Base-by-base conservation (phyloP, 53 echinoderm and acorn worm species). In the Apostichopus leukothele region DNA sequence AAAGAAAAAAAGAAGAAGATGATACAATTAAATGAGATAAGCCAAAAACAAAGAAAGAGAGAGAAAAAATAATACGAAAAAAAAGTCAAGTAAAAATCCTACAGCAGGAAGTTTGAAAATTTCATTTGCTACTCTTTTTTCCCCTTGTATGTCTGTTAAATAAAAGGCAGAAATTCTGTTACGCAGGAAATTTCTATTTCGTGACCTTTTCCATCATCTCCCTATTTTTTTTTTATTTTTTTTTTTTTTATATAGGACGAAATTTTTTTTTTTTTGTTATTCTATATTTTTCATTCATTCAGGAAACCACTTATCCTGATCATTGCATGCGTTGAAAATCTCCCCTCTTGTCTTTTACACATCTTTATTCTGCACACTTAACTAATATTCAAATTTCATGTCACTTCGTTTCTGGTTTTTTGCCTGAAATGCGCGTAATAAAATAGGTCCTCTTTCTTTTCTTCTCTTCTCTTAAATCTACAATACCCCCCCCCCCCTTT, bases 331-430 rank as follows among this genome's bases (percentile, higher is more conserved):
- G 18, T 71, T 71, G 16, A 19, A 71, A 71, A 16, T 71, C 14
- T n/a, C 6, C 6, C 18, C 3, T 39, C 39, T 39, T 39, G 39
- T 39, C 39, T 39, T 39, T 39, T 39, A 71, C 6, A 18, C 14
- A 14, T 71, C 6, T 71, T 18, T 71, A 14, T 81, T 81, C 59
- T 22, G 81, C 81, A 23, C 59, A 54, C 19, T 81, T 81, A 54
- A 51, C 54, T 81, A 81, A 81, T 81, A 81, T 81, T 53, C 81
- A 81, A 81, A 81, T 81, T 54, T 68, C 2, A 68, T 68, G 6
- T 68, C 19, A 16, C 18, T 68, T 68, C 71, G 71, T 16, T n/a
- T 8, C 7, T 57, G 9, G 9, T 8, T 5, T 18, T 13, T 67
- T 6, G 67, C 5, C 5, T 5, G n/a, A 67, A 14, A 67, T n/a